These are phyloP conservation scores for Ophioderma brevispina DNA, from an alignment of 35 echinoderm and acorn worm species.

Conservation along the genomic window DNA sequence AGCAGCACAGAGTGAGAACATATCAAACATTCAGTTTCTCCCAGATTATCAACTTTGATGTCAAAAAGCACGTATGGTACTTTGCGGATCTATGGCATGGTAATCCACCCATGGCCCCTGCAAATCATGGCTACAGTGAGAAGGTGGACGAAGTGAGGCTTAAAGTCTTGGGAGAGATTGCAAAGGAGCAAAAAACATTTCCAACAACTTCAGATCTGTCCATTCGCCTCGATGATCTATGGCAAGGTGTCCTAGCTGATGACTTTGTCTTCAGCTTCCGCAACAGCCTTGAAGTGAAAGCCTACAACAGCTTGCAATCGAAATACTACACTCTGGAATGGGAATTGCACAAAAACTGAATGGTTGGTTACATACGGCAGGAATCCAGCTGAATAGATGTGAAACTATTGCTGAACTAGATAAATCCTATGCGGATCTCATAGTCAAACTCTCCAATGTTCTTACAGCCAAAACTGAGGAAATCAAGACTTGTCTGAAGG, in stretches of 20 bases:
- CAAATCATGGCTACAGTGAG: slow-evolving; percentile 34
- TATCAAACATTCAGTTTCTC: slow-evolving; percentile 3
- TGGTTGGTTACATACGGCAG: background rate
- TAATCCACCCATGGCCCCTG: slow-evolving; percentile 25
- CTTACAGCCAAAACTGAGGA: slow-evolving; percentile 4
- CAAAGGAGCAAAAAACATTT: background rate
- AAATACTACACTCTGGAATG: background rate
- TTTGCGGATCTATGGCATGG: slow-evolving; percentile 41
- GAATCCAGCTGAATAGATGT: background rate
- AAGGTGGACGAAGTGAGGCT: background rate
- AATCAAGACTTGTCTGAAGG: background rate
- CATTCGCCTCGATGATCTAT: background rate
- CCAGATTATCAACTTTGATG: slow-evolving; percentile 32
- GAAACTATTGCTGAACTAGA: background rate
- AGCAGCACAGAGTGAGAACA: slow-evolving; percentile 5
- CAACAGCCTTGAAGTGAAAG: background rate
- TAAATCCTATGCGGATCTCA: background rate
- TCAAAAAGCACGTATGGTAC: slow-evolving; percentile 29
- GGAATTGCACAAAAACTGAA: background rate
- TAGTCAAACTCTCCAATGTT: background rate
- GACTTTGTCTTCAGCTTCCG: background rate
- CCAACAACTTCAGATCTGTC: background rate
- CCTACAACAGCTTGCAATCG: background rate
- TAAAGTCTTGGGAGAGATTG: background rate
- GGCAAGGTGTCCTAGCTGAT: no score